Evolutionary conservation across 2,113 vertebrate species (phyloP), one percentile per base, ranked within the genome.

Genomic region (Pardalotus punctatus): DNA sequence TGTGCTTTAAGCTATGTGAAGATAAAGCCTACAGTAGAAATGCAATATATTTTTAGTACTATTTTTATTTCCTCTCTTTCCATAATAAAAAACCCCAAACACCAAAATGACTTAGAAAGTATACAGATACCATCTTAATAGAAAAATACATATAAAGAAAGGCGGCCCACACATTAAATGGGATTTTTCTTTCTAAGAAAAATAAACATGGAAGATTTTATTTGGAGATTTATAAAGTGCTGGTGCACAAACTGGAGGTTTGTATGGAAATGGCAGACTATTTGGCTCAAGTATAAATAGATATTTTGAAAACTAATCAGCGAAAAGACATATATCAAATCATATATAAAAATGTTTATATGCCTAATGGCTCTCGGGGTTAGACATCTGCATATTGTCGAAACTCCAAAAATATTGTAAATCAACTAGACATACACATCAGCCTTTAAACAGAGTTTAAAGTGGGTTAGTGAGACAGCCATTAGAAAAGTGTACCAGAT

Each of bases 281-380:
- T 56, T 81, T 97, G 93, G 94, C 93, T 35, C 28, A 53, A 82
- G 42, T 77, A 58, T 62, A 88, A 93, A 70, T 43, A 91, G 62
- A 50, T 85, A 62, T 40, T 95, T 94, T 79, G 62, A 50, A 95
- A 94, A 93, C 77, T 82, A 60, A 91, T 58, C 62, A 72, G 38
- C 35, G 61, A 85, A 69, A 87, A 87, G 19, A 22, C 40, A 21
- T 89, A 45, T 24, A 69, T 72, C 70, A 95, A 79, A 53, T 38
- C 50, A 47, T n/a, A n/a, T n/a, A n/a, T 94, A 88, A 92, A 90
- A 88, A 80, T 91, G 38, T 95, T 95, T 91, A 40, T 85, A 23
- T 35, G 21, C 2, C 1, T 70, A 74, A 43, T 61, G 43, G 8
- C 13, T 96, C 36, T 80, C 62, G 50, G 74, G 35, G 11, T 88